phyloP scores from a whole-genome alignment of 2,888 invertebrate species.

The Bombyx huttoni region DNA sequence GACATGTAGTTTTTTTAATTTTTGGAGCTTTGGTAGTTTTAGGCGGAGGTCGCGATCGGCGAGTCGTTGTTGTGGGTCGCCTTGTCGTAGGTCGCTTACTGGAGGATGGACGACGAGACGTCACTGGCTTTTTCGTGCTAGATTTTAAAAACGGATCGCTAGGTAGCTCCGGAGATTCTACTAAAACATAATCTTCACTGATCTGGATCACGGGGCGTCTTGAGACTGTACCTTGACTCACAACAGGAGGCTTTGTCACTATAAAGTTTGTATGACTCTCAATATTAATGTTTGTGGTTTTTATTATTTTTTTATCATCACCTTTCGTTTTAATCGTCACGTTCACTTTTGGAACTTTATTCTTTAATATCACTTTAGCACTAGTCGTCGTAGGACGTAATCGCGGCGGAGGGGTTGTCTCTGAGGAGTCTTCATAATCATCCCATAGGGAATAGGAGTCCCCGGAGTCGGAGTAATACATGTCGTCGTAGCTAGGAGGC shows the following conservation, averaged over 20 bases:
- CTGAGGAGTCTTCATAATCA: slow-evolving; percentile 47
- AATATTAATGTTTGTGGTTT: slow-evolving; percentile 59
- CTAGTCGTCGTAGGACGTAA: slow-evolving; percentile 26
- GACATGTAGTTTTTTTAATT: slow-evolving; percentile 35
- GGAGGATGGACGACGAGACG: neutral
- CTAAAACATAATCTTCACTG: slow-evolving; percentile 32
- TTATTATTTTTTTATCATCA: slow-evolving; percentile 43
- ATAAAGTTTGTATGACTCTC: slow-evolving; percentile 60
- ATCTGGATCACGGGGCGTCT: slow-evolving; percentile 21
- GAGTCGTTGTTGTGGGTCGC: slow-evolving; percentile 15
- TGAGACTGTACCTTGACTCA: slow-evolving; percentile 18
- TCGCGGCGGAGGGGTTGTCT: slow-evolving; percentile 31
- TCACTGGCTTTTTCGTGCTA: slow-evolving; percentile 21
- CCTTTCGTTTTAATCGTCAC: slow-evolving; percentile 43
- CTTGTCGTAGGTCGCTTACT: slow-evolving; percentile 13
- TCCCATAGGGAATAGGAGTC: slow-evolving; percentile 50
- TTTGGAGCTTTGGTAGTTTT: slow-evolving; percentile 36
- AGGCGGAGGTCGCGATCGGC: slow-evolving; percentile 15
- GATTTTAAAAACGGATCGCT: slow-evolving; percentile 10
- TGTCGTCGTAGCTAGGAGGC: slow-evolving; percentile 22
- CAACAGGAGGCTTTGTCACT: slow-evolving; percentile 38
- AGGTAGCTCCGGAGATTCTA: slow-evolving; percentile 23
- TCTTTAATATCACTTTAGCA: slow-evolving; percentile 49
- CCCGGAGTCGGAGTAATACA: slow-evolving; percentile 39
- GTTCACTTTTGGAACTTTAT: slow-evolving; percentile 44